Conservation (phyloP, 2,888 invertebrate species). For the Tuta absoluta region DNA sequence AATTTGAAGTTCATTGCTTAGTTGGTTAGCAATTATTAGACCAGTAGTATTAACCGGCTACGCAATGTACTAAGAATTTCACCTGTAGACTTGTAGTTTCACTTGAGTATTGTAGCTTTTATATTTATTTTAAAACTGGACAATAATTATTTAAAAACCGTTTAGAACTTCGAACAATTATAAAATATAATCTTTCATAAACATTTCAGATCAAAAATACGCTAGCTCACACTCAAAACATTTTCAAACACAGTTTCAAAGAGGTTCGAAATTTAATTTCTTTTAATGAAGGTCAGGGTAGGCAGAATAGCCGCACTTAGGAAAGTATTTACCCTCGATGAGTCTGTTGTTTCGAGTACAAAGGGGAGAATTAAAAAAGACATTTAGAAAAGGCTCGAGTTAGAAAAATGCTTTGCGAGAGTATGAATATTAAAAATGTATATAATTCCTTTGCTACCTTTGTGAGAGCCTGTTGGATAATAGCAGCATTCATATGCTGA, state of each 20-base stretch:
- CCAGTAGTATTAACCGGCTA: too few relatives aligned
- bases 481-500: constrained; percentile 10
- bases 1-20: too few relatives aligned
- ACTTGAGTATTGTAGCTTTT: too few relatives aligned
- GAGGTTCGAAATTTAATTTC: constrained; percentile 49
- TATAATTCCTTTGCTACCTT: constrained; percentile 36
- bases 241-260: not conserved
- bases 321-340: constrained; percentile 46
- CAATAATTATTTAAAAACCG: too few relatives aligned
- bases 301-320: constrained; percentile 45
- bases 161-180: too few relatives aligned
- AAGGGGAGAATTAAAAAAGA: constrained; percentile 50
- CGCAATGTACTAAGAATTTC: too few relatives aligned
- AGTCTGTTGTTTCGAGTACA: constrained; percentile 45
- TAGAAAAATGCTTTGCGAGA: constrained; percentile 31
- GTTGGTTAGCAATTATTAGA: too few relatives aligned
- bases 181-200: not conserved
- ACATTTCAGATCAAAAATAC: not conserved
- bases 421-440: constrained; percentile 37
- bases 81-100: too few relatives aligned
- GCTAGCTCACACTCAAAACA: not conserved
- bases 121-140: too few relatives aligned
- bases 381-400: constrained; percentile 42
- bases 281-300: constrained; percentile 53
- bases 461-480: constrained; percentile 27